phyloP scores from a whole-genome alignment of 2,888 invertebrate genomes.

The Pelosia muscerda region DNA sequence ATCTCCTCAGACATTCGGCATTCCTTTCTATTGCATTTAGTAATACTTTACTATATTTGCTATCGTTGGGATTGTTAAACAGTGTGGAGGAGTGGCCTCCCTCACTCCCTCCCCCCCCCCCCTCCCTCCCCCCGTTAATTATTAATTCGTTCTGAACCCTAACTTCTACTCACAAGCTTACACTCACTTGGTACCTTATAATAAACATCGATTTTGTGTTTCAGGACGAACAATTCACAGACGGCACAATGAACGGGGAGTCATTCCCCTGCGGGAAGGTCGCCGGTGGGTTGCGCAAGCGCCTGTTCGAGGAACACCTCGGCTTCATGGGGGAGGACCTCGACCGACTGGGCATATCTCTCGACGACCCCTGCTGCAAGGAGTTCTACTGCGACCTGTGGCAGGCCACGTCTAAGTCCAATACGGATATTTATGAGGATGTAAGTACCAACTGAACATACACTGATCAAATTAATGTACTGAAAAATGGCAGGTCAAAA shows the following conservation, averaged over 20 bases:
- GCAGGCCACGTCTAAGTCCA: slow-evolving; percentile 92
- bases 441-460: slow-evolving; percentile 50
- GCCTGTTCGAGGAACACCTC: slow-evolving; percentile 96
- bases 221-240: slow-evolving; percentile 92
- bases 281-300: slow-evolving; percentile 93
- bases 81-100: too few species aligned
- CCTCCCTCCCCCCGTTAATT: too few species aligned
- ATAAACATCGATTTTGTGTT: slow-evolving; percentile 10
- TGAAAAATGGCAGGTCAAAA: too few species aligned
- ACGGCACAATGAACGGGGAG: slow-evolving; percentile 93
- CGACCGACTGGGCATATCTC: slow-evolving; percentile 82
- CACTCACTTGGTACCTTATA: not conserved
- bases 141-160: too few species aligned
- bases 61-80: too few species aligned
- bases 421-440: slow-evolving; percentile 96
- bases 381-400: slow-evolving; percentile 95
- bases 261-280: slow-evolving; percentile 94
- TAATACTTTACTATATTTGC: too few species aligned
- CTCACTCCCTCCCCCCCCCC: too few species aligned
- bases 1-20: too few species aligned
- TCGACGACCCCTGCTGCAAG: slow-evolving; percentile 93
- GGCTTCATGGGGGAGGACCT: slow-evolving; percentile 87
- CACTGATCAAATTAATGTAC: too few species aligned
- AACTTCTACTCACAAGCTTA: too few species aligned
- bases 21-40: too few species aligned